Evolutionary conservation across 2,888 invertebrate genomes (phyloP), one percentile per base, ranked within the genome.

Genomic region (Philereme vetulata): DNA sequence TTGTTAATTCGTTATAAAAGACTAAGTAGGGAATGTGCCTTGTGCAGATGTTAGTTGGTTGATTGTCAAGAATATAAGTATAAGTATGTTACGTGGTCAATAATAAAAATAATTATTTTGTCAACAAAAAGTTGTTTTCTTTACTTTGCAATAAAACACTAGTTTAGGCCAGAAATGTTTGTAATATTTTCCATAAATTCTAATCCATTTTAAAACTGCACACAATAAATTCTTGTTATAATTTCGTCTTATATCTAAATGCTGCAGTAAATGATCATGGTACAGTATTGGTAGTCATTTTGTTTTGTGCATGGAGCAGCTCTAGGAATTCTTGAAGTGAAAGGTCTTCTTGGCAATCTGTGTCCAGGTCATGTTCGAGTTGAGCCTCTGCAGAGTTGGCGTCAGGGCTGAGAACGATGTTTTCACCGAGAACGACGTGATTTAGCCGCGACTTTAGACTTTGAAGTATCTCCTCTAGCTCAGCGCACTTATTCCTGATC

Each of bases 251-350:
- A 82, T 72, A 69, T 68, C 64, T 70, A 72, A 61, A 64, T 52
- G 67, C 66, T 46, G 55, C 59, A 50, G 62, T 56, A 65, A 68
- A 56, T 60, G 69, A 79, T 90, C 80, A 90, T 78, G 90, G 86
- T 63, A 88, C 84, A 64, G 86, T 78, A 60, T 85, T 86, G n/a
- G 77, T 75, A 67, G 80, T 82, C 64, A 86, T 77, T 82, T 90
- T 89, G 68, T 88, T 92, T 74, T 92, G 92, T 11, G 92, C 90
- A 60, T 92, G 89, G 50, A 93, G 77, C 32, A 93, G 80, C 72
- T 92, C 91, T 38, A 91, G 80, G 62, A 93, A 93, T 70, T 93
- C 93, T 67, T 92, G 93, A 5, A 93, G 81, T 11, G 93, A 92
- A 48, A 93, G 75, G 51, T 93, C 93, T 68, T 93, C 93, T 70